A percentile compares a stretch with the other conserved stretches of the same genome.
phyloP scores from a whole-genome alignment of 2,113 vertebrate species.

The Oxyruncus cristatus region DNA sequence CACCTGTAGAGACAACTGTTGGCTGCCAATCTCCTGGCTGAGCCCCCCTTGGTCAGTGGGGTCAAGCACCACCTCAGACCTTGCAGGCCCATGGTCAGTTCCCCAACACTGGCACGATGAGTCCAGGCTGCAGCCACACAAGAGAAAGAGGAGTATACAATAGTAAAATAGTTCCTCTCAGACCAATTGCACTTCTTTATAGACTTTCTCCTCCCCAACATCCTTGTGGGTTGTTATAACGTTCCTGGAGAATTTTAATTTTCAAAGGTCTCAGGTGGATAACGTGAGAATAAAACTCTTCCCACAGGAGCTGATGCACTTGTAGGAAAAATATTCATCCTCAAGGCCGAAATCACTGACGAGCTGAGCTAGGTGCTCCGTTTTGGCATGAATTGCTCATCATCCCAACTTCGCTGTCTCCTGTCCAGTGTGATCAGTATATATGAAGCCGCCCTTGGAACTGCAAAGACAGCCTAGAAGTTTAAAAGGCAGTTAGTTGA shows the following conservation, averaged over 20 bases:
- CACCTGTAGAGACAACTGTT: neutral
- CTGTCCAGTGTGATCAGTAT: neutral
- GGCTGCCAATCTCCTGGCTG: neutral
- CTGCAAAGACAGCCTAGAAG: neutral
- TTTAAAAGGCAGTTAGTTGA: neutral
- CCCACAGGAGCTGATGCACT: neutral
- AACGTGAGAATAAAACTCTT: neutral
- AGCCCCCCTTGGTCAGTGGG: neutral
- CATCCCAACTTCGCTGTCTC: rapidly evolving
- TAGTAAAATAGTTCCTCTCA: neutral
- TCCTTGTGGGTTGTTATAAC: neutral
- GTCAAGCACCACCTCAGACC: neutral
- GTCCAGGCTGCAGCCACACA: neutral
- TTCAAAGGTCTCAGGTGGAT: neutral
- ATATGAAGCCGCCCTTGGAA: neutral
- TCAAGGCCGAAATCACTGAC: neutral
- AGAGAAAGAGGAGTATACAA: neutral
- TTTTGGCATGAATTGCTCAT: neutral
- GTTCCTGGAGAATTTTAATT: constrained; percentile 9
- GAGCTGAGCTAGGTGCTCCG: neutral
- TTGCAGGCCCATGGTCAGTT: neutral
- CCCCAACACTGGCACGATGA: neutral
- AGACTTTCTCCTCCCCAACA: neutral
- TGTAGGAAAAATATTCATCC: neutral
- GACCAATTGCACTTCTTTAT: neutral